A percentile compares a stretch with the other conserved stretches of the same genome.
Evolutionary conservation across 2,888 invertebrate species (phyloP).

Genomic region (Thelaira solivaga): DNA sequence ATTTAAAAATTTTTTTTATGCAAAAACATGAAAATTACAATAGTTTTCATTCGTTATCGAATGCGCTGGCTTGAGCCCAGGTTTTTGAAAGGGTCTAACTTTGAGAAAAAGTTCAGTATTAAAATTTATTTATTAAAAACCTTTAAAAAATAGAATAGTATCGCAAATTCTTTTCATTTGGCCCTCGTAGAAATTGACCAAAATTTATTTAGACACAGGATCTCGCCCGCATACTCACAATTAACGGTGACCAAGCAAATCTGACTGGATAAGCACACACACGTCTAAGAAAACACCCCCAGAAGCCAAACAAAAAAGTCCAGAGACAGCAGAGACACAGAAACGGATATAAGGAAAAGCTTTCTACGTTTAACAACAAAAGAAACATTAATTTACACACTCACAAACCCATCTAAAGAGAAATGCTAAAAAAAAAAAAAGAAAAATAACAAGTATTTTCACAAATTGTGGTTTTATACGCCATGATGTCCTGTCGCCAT

Average conservation of each 20-base stretch:
- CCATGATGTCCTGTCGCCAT: slow-evolving; percentile 58
- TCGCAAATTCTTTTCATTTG: background rate
- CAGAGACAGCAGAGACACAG: slow-evolving; percentile 22
- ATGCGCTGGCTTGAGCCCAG: too few species aligned
- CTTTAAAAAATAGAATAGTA: too few species aligned
- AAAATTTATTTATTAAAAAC: too few species aligned
- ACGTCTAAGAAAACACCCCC: slow-evolving; percentile 9
- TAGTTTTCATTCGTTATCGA: too few species aligned
- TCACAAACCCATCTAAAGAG: background rate
- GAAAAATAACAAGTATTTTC: slow-evolving; percentile 45
- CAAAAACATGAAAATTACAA: too few species aligned
- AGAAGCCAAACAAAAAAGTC: slow-evolving; percentile 35
- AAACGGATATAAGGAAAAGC: background rate
- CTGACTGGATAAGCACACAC: slow-evolving; percentile 18
- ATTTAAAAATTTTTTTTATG: too few species aligned
- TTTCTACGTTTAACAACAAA: background rate
- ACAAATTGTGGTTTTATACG: slow-evolving; percentile 60
- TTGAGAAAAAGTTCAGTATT: too few species aligned
- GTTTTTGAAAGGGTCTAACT: too few species aligned
- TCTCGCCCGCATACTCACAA: slow-evolving; percentile 1
- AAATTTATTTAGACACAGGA: background rate
- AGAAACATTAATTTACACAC: background rate
- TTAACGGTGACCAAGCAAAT: slow-evolving; percentile 35
- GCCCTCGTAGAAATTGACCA: background rate
- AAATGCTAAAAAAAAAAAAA: background rate